Evolutionary conservation across 2,888 invertebrate species (phyloP).

Genomic region (Dioctria rufipes): DNA sequence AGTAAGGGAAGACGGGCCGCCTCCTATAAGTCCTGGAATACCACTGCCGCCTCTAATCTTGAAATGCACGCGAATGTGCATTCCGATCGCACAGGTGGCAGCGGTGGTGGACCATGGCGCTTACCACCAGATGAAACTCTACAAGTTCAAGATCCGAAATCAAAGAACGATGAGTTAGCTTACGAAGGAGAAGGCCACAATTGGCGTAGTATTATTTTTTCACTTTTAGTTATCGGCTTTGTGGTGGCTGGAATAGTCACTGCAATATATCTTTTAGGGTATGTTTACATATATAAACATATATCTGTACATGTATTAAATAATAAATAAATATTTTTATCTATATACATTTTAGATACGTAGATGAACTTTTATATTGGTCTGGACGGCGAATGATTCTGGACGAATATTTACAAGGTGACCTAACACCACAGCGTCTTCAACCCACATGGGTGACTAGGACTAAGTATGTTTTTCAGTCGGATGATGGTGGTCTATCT

Average conservation of each 20-base stretch:
- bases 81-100: constrained; percentile 83
- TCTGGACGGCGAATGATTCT: constrained; percentile 88
- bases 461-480: constrained; percentile 88
- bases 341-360: constrained; percentile 75
- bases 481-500: constrained; percentile 87
- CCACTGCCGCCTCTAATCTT: constrained; percentile 60
- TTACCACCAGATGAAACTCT: constrained; percentile 93
- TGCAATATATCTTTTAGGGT: constrained; percentile 90
- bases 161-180: constrained; percentile 84
- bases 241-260: constrained; percentile 91
- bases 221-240: constrained; percentile 87
- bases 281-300: constrained; percentile 64
- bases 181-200: constrained; percentile 88
- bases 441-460: constrained; percentile 87
- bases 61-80: constrained; percentile 90
- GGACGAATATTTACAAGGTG: constrained; percentile 87
- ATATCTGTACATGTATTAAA: not conserved
- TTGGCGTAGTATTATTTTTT: constrained; percentile 91
- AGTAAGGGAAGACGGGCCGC: constrained; percentile 71
- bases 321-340: not conserved
- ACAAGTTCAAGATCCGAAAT: constrained; percentile 90
- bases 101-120: constrained; percentile 84
- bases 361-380: constrained; percentile 91
- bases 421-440: constrained; percentile 80
- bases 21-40: constrained; percentile 63